phyloP scores from a whole-genome alignment of 1,140 invertebrate genomes.

The Anastrepha obliqua region DNA sequence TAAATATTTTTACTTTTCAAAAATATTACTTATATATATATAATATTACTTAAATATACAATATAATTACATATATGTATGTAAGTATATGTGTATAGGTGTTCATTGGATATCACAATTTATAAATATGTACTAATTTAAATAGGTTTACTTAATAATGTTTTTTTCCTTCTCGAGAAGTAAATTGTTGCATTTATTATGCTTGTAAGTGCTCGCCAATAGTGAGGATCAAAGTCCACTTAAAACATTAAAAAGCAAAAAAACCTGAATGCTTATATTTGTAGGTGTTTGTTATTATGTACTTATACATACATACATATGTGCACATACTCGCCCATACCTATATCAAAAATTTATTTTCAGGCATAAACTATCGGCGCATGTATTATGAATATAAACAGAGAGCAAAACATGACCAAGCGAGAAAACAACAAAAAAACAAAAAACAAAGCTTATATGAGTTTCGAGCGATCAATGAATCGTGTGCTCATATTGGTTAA shows the following conservation, averaged over 20 bases:
- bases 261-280: not conserved
- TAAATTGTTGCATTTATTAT: not conserved
- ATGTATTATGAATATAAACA: constrained; percentile 33
- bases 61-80: no score
- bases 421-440: not conserved
- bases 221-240: constrained; percentile 9
- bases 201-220: not conserved
- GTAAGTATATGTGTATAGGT: no score
- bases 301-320: not conserved
- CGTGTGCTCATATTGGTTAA: not conserved
- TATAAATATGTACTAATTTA: not conserved
- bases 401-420: not conserved
- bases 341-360: not conserved
- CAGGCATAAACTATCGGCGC: not conserved
- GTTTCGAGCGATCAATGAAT: not conserved
- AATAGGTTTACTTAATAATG: not conserved
- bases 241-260: not conserved
- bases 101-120: no score
- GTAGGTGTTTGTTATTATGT: not conserved
- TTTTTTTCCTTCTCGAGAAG: not conserved
- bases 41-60: no score
- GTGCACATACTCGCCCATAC: not conserved
- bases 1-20: no score
- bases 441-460: not conserved
- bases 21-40: no score